Evolutionary conservation across 2,888 invertebrate genomes (phyloP), one percentile per base, ranked within the genome.

Genomic region (Ennomos erosarius): DNA sequence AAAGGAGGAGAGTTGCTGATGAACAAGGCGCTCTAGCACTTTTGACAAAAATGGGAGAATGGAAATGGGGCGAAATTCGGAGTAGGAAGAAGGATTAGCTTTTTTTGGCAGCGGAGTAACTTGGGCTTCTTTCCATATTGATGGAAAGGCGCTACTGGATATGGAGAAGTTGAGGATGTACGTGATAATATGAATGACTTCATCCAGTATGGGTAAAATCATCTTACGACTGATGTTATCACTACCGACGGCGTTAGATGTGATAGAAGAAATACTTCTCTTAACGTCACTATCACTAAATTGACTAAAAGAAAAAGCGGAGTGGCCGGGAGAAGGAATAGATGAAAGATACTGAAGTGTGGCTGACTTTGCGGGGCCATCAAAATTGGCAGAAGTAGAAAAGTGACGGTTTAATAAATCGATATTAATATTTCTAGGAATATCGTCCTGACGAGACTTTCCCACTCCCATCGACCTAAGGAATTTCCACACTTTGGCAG

Each of bases 11-110:
- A 49, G 8, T 16, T 61, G 55, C 3, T 59, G 55, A 62, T 62
- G 67, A 53, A 58, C 59, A 48, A 68, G 54, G 57, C 60, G 40
- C 10, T 50, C 55, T 3, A 51, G 38, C 9, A 59, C 51, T 55
- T 59, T 60, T 1, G 55, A 56, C 0, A 56, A 45, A 35, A 61
- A 56, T 9, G 45, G 12, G 10, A 60, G 56, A 50, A 71, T 65
- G 52, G 65, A 52, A 11, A 38, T 52, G 2, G 52, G 52, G 6
- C 52, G 52, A 16, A 26, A 52, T 11, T 52, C 44, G 9, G 52
- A 46, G 36, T 57, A 46, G 9, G 53, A 45, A 0, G 0, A 10
- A 12, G 53, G 53, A 34, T 53, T 53, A 3, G 33, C 0, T n/a
- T 53, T 53, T 34, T 45, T 45, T 1, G 53, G 53, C 0, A 53